Conservation (phyloP, 2,113 vertebrate species). For the Genyomyrus donnyi region DNA sequence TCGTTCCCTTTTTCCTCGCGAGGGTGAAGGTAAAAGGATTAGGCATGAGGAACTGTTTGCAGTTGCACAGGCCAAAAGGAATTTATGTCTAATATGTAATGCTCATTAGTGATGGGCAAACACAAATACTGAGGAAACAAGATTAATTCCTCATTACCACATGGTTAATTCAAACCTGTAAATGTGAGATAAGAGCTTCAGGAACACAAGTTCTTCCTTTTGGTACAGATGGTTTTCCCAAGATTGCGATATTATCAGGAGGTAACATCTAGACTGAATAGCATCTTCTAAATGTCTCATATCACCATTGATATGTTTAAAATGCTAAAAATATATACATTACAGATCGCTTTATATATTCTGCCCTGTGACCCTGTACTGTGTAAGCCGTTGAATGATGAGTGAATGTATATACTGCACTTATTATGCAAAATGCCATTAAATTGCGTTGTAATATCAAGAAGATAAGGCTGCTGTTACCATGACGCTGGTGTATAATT, state of each 20-base stretch:
- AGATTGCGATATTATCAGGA: neutral
- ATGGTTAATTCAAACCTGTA: neutral
- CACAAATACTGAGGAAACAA: neutral
- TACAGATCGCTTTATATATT: neutral
- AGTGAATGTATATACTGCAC: neutral
- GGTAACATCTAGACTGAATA: neutral
- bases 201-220: neutral
- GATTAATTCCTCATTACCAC: conserved; percentile 2
- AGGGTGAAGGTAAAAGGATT: neutral
- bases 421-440: neutral
- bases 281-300: neutral
- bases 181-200: neutral
- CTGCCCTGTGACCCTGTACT: neutral
- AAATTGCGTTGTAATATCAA: neutral
- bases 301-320: neutral
- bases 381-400: neutral
- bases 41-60: neutral
- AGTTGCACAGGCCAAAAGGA: neutral
- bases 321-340: neutral
- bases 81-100: conserved; percentile 8
- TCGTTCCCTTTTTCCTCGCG: neutral
- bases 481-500: neutral
- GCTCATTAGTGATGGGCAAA: neutral
- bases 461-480: neutral
- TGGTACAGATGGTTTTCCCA: neutral